Percentiles rank a stretch among this genome's conserved stretches.
Evolutionary conservation across 2,888 invertebrate genomes (phyloP).

Genomic region (Pristionchus fissidentatus): DNA sequence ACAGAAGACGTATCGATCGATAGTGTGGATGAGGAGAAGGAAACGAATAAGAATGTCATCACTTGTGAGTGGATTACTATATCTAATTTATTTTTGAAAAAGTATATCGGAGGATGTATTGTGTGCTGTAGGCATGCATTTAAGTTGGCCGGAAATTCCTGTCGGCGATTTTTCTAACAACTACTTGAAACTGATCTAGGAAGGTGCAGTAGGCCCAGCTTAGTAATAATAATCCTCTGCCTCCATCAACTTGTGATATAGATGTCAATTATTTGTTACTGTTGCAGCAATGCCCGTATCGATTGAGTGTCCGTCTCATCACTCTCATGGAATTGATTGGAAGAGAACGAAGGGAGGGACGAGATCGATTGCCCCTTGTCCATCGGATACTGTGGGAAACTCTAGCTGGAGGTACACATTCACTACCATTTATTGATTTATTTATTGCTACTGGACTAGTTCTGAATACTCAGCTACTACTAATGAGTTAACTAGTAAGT

Average conservation of each 20-base stretch:
- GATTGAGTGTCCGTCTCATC: background rate
- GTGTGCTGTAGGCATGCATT: too few species aligned
- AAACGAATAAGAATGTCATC: background rate
- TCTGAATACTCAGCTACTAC: background rate
- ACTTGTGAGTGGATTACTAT: background rate
- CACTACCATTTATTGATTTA: background rate
- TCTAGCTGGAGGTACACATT: background rate
- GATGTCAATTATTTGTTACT: background rate
- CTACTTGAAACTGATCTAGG: too few species aligned
- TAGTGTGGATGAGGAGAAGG: background rate
- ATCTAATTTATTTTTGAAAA: background rate
- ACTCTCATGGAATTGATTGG: background rate
- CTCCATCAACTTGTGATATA: too few species aligned
- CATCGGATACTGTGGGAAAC: background rate
- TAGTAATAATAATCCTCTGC: too few species aligned
- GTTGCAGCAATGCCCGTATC: background rate
- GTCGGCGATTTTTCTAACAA: too few species aligned
- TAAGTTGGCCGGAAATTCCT: too few species aligned
- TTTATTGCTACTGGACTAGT: background rate
- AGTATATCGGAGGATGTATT: too few species aligned
- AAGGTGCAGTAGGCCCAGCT: too few species aligned
- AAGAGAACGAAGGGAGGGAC: slow-evolving; percentile 1
- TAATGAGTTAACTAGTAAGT: too few species aligned
- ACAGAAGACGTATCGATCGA: slow-evolving; percentile 14
- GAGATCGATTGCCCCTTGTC: background rate